These are phyloP conservation scores for Galeopsomyia nigrocyanea DNA, from an alignment of 2,888 invertebrate genomes.

Conservation along the genomic window DNA sequence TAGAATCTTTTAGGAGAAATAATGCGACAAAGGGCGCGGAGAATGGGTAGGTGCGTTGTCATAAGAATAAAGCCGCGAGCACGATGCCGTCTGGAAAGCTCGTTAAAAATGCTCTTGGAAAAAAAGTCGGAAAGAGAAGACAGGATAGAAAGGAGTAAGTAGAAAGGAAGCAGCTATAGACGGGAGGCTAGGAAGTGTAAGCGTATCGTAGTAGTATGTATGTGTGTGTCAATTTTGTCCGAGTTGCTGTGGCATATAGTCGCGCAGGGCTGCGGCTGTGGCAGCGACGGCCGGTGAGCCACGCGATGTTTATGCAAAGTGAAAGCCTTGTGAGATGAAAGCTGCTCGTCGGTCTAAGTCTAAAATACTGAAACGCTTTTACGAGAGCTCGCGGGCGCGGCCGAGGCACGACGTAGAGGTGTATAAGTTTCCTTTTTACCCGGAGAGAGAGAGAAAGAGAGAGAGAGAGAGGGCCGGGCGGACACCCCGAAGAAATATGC, in stretches of 20 bases:
- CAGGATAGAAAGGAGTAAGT: too few species aligned
- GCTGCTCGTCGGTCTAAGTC: constrained; percentile 41
- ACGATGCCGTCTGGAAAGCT: too few species aligned
- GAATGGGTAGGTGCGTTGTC: neutral
- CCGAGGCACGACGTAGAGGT: constrained; percentile 22
- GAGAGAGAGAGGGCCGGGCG: too few species aligned
- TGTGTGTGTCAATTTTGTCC: constrained; percentile 24
- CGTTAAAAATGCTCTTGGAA: too few species aligned
- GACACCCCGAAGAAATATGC: constrained; percentile 47
- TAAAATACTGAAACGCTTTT: constrained; percentile 49
- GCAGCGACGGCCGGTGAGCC: neutral
- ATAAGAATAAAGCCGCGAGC: too few species aligned
- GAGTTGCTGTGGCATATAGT: constrained; percentile 1
- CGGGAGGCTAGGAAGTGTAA: too few species aligned
- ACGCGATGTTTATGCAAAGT: constrained; percentile 44
- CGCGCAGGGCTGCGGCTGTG: neutral
- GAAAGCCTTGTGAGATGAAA: constrained; percentile 38
- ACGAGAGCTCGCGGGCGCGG: constrained; percentile 32
- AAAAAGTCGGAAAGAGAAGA: too few species aligned
- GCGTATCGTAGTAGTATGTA: neutral
- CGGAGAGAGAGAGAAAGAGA: too few species aligned
- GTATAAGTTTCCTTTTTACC: constrained; percentile 47
- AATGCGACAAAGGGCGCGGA: neutral
- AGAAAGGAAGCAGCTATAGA: too few species aligned
- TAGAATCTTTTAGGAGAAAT: too few species aligned